phyloP scores from a whole-genome alignment of 2,113 vertebrate genomes.

The Arvicanthis niloticus region DNA sequence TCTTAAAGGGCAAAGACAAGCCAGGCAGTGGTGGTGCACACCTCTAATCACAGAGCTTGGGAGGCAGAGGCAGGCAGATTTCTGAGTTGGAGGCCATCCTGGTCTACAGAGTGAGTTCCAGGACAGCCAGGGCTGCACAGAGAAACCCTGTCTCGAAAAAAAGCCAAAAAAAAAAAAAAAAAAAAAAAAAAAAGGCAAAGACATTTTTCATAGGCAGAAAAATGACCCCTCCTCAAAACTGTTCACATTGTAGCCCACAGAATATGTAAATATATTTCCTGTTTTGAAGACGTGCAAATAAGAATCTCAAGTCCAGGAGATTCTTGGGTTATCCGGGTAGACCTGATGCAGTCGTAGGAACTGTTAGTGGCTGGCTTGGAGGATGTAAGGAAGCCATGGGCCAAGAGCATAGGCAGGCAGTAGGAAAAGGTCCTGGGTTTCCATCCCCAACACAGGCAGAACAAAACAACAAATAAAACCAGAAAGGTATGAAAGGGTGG shows the following conservation, averaged over 20 bases:
- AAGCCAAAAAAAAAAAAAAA: too few relatives aligned
- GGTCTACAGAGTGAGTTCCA: too few relatives aligned
- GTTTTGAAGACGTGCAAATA: not conserved
- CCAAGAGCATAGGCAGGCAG: not conserved
- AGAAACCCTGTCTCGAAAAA: too few relatives aligned
- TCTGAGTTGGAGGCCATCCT: too few relatives aligned
- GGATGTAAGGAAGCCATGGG: not conserved
- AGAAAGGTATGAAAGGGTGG: not conserved
- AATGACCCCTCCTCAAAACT: not conserved
- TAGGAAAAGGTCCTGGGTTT: not conserved
- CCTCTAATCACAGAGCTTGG: too few relatives aligned
- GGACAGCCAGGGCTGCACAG: too few relatives aligned
- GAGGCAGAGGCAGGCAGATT: too few relatives aligned
- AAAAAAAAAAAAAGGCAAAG: too few relatives aligned
- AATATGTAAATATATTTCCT: not conserved
- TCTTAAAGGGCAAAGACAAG: not conserved
- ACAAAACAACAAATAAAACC: not conserved
- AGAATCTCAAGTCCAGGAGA: not conserved
- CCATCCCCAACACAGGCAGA: not conserved
- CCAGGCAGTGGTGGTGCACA: too few relatives aligned
- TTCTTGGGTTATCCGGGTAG: not conserved
- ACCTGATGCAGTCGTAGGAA: not conserved
- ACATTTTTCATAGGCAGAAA: not conserved
- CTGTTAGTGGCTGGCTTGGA: not conserved
- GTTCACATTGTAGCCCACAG: not conserved